phyloP scores from a whole-genome alignment of 2,113 vertebrate species.

The Dromaius novaehollandiae region DNA sequence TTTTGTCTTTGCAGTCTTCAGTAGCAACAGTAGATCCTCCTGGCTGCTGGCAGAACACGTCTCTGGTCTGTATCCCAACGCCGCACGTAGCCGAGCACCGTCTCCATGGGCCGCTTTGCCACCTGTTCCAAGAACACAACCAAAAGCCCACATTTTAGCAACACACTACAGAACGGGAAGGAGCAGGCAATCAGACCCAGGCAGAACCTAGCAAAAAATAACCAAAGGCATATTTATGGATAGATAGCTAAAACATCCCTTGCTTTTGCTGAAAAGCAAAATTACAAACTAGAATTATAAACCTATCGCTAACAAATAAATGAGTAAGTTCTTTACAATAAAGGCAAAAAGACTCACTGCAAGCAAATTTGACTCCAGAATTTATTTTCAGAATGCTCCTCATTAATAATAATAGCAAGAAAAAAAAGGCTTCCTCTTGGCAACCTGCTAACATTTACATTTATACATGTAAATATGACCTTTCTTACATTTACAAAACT shows the following conservation, averaged over 20 bases:
- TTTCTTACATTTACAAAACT: not conserved
- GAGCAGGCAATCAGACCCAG: not conserved
- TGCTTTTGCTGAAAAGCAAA: not conserved
- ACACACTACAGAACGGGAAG: rapidly evolving
- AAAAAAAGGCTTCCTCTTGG: not conserved
- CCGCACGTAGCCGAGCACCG: conserved; percentile 88
- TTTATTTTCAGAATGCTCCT: not conserved
- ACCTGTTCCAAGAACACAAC: conserved; percentile 72
- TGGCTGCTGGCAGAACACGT: conserved; percentile 79
- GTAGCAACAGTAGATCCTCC: conserved; percentile 61
- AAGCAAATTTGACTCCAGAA: not conserved
- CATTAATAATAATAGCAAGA: not conserved
- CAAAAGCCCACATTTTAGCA: not conserved
- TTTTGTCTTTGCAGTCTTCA: conserved; percentile 75
- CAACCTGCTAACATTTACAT: not conserved
- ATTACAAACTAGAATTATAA: not conserved
- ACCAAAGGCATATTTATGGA: not conserved
- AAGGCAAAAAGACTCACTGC: not conserved
- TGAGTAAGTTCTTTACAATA: not conserved
- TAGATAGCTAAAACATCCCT: not conserved
- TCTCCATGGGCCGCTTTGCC: conserved; percentile 84
- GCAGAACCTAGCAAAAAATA: not conserved
- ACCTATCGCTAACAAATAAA: conserved; percentile 12
- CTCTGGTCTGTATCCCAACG: conserved; percentile 87
- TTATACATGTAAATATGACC: not conserved